Evolutionary conservation across 2,888 invertebrate genomes (phyloP).

Genomic region (Noctua janthina): DNA sequence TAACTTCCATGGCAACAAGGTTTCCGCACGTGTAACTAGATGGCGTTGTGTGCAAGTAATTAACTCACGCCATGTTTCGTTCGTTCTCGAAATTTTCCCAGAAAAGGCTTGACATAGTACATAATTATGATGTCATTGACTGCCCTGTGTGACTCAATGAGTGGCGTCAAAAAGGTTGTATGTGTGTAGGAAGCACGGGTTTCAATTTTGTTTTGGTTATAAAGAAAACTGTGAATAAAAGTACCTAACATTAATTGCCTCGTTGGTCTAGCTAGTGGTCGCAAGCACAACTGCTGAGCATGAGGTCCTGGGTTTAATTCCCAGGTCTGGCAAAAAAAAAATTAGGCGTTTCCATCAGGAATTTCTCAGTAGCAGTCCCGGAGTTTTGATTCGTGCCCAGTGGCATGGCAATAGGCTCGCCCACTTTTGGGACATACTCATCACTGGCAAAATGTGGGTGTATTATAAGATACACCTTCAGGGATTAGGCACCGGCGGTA

Average conservation of each 20-base stretch:
- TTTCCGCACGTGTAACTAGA: constrained; percentile 18
- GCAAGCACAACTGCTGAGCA: background rate
- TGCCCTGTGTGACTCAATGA: constrained; percentile 24
- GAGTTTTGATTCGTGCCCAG: background rate
- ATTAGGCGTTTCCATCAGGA: background rate
- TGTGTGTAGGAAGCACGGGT: constrained; percentile 1
- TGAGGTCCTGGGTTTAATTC: background rate
- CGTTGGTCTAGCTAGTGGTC: background rate
- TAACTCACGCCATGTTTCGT: constrained; percentile 12
- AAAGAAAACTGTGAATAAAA: background rate
- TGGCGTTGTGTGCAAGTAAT: constrained; percentile 39
- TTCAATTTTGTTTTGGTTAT: background rate
- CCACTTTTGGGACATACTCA: background rate
- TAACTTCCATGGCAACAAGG: constrained; percentile 15
- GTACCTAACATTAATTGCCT: background rate
- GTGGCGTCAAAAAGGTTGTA: constrained; percentile 34
- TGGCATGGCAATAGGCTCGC: background rate
- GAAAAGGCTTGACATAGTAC: constrained; percentile 34
- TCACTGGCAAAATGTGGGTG: background rate
- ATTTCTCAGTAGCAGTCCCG: background rate
- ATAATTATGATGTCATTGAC: constrained; percentile 52
- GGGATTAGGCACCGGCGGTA: background rate
- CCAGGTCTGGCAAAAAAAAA: background rate
- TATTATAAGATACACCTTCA: background rate
- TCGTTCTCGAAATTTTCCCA: constrained; percentile 34